Conservation (phyloP, 2,888 invertebrate genomes). For the Lithophane ornitopus region DNA sequence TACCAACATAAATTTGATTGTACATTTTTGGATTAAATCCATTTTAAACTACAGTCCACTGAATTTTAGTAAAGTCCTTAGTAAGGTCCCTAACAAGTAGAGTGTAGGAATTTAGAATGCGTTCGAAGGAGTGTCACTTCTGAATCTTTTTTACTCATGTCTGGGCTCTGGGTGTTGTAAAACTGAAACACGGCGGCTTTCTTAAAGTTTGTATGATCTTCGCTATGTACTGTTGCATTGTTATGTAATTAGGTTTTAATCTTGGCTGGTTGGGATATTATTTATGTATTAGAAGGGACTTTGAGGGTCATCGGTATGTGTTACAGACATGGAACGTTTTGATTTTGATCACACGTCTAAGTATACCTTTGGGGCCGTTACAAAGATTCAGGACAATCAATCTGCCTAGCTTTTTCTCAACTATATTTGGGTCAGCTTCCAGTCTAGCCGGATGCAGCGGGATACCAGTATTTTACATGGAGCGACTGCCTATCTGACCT, state of each 20-base stretch:
- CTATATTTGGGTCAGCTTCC: too few relatives aligned
- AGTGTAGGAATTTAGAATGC: background rate
- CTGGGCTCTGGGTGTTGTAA: constrained; percentile 42
- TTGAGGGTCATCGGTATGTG: background rate
- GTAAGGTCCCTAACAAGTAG: too few relatives aligned
- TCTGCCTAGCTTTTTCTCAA: too few relatives aligned
- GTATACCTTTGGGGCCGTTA: background rate
- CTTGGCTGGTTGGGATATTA: constrained; percentile 18
- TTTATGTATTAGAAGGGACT: constrained; percentile 36
- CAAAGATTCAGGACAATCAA: background rate
- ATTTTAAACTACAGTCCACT: too few relatives aligned
- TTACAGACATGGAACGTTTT: background rate
- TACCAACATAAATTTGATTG: too few relatives aligned
- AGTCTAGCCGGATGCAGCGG: too few relatives aligned
- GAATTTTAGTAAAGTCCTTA: too few relatives aligned
- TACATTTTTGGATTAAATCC: too few relatives aligned
- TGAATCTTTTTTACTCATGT: background rate
- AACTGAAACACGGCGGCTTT: constrained; percentile 61
- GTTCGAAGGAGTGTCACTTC: background rate
- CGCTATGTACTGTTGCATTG: constrained; percentile 47
- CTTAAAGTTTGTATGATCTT: constrained; percentile 57
- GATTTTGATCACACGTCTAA: background rate
- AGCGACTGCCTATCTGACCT: too few relatives aligned
- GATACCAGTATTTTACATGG: too few relatives aligned
- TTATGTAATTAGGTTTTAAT: constrained; percentile 52